These are phyloP conservation scores for Paradoxurus hermaphroditus DNA, from an alignment of 2,113 vertebrate species.

Conservation along the genomic window DNA sequence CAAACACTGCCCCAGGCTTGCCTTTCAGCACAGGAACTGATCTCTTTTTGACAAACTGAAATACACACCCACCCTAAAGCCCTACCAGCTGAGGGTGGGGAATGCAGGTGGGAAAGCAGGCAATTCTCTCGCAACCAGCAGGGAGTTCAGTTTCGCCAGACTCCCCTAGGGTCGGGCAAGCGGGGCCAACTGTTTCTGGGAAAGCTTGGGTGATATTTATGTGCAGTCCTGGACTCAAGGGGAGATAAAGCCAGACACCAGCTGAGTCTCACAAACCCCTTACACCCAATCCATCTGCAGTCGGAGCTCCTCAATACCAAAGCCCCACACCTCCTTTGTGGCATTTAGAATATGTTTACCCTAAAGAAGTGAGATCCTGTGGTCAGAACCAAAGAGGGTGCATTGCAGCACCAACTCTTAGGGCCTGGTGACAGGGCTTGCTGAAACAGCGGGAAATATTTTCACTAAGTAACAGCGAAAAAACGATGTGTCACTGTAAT, in stretches of 20 bases:
- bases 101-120: slow-evolving; percentile 83
- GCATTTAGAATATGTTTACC: not conserved
- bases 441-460: not conserved
- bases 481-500: not conserved
- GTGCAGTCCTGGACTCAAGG: slow-evolving; percentile 56
- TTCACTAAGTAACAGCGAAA: not conserved
- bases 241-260: slow-evolving; percentile 67
- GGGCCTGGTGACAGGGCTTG: not conserved
- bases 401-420: rapidly evolving
- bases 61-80: slow-evolving; percentile 81
- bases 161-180: slow-evolving; percentile 68
- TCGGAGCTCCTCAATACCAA: not conserved
- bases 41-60: slow-evolving; percentile 84
- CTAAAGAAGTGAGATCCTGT: not conserved
- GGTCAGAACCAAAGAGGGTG: not conserved
- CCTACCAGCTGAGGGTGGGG: slow-evolving; percentile 75
- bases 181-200: slow-evolving; percentile 76
- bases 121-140: slow-evolving; percentile 77
- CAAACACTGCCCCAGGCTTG: slow-evolving; percentile 84
- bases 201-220: slow-evolving; percentile 72
- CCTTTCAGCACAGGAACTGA: slow-evolving; percentile 89
- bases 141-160: slow-evolving; percentile 84
- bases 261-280: slow-evolving; percentile 46
- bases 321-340: slow-evolving; percentile 3
- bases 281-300: not conserved